These are phyloP conservation scores for Perognathus longimembris DNA, from an alignment of 2,113 vertebrate species.

Conservation along the genomic window DNA sequence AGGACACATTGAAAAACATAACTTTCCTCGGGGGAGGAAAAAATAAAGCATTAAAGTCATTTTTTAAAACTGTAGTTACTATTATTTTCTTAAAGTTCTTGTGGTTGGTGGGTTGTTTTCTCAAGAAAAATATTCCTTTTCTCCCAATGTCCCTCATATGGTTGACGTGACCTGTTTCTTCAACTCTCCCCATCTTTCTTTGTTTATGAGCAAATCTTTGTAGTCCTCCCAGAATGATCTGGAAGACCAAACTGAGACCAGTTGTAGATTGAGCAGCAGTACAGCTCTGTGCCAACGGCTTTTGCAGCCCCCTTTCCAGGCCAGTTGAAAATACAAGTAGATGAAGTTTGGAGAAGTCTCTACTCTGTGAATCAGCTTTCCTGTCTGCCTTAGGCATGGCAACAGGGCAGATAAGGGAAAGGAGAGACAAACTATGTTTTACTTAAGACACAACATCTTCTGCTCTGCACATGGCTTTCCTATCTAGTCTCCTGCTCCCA, in stretches of 20 bases:
- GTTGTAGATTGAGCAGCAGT: not conserved
- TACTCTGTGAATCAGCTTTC: not conserved
- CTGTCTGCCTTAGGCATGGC: not conserved
- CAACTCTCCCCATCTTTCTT: not conserved
- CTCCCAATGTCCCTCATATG: not conserved
- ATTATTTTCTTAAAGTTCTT: not conserved
- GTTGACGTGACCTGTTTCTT: not conserved
- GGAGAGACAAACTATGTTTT: not conserved
- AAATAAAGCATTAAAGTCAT: slow-evolving; percentile 52
- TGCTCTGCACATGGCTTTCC: not conserved
- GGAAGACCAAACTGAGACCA: not conserved
- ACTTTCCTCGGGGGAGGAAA: slow-evolving; percentile 57
- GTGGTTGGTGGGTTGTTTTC: not conserved
- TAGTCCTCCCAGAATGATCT: not conserved
- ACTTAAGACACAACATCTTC: not conserved
- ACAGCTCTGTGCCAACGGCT: not conserved
- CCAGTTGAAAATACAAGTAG: not conserved
- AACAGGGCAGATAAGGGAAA: slow-evolving; percentile 20
- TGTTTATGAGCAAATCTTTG: not conserved
- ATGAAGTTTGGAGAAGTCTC: slow-evolving; percentile 6
- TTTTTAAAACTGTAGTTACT: not conserved
- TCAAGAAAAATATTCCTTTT: slow-evolving; percentile 23
- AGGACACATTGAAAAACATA: slow-evolving; percentile 51
- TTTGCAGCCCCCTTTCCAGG: not conserved
- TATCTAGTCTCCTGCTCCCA: not conserved